These are phyloP conservation scores for Drosophila cracens DNA, from an alignment of 2,888 invertebrate genomes.

Conservation along the genomic window DNA sequence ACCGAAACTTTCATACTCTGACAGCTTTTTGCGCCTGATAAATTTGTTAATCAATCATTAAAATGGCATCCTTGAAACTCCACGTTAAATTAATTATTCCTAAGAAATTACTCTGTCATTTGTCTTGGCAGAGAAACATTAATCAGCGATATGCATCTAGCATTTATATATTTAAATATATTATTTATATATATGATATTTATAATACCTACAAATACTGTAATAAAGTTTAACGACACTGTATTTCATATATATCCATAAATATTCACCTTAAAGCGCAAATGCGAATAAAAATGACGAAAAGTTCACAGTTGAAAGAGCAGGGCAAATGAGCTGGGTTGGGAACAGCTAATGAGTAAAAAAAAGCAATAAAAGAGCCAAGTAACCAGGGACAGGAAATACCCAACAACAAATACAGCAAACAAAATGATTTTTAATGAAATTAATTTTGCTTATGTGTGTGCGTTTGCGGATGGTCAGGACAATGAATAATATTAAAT, in stretches of 20 bases:
- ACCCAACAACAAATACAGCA: constrained; percentile 13
- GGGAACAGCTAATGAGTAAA: constrained; percentile 37
- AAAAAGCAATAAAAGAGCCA: constrained; percentile 11
- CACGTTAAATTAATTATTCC: background rate
- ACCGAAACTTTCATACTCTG: constrained; percentile 23
- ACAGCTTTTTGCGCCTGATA: background rate
- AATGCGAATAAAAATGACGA: constrained; percentile 1
- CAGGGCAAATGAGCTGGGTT: constrained; percentile 38
- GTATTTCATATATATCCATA: background rate
- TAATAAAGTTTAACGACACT: no score
- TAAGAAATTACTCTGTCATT: background rate
- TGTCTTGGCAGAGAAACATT: background rate
- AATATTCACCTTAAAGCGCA: background rate
- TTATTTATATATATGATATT: background rate
- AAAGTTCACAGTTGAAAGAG: constrained; percentile 36
- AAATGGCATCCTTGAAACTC: background rate
- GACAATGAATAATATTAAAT: constrained; percentile 50
- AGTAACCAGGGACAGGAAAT: constrained; percentile 19
- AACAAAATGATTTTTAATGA: constrained; percentile 39
- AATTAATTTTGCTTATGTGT: constrained; percentile 29
- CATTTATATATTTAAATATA: background rate
- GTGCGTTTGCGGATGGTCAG: constrained; percentile 26
- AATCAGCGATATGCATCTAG: background rate
- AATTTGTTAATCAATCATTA: constrained; percentile 21
- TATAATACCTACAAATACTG: background rate